Base-by-base conservation (phyloP, 2,113 vertebrate genomes). In the Albula goreensis region DNA sequence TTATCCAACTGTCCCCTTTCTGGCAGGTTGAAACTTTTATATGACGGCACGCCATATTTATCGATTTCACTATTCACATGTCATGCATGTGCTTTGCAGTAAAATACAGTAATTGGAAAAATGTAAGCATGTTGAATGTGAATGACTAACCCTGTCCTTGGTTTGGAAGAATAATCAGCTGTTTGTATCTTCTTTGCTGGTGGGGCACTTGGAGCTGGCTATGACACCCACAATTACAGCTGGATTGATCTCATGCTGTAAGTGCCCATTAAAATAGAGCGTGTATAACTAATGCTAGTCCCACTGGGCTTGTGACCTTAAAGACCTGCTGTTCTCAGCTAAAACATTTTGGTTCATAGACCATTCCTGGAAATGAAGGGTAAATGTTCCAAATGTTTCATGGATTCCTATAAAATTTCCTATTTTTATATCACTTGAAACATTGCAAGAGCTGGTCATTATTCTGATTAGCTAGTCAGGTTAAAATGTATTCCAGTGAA, bases 211-310 rank as follows among this genome's bases (percentile, higher is more conserved):
- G n/a, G 70, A 74, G 70, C 70, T 74, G 86, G 90, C 86, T 85
- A 84, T 83, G 89, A 91, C 90, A 92, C 90, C 91, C 80, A 83
- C 89, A 93, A 93, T 94, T 93, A 91, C 87, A 88, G 50, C 87
- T 89, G 90, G 90, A 82, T 81, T 87, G 90, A 92, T 93, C 85
- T 89, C 83, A 52, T n/a, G 87, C 90, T 86, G 87, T 88, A 91
- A 89, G 87, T 87, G 85, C 79, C 92, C 87, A 87, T 94, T 94
- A 93, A 87, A 89, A 80, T 85, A 77, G 50, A 85, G 84, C 86
- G 25, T 88, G 86, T 89, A 87, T 92, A 88, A 91, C 85, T 93
- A 91, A 86, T 89, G 89, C 12, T 56, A 89, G 90, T 89, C 88
- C 91, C 91, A 83, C 81, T 22, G 86, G 85, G 89, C 90, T 31